Percentiles rank a stretch among this genome's conserved stretches.
These are phyloP conservation scores for Caenorhabditis inopinata DNA, from an alignment of 1,140 invertebrate species.

Conservation along the genomic window DNA sequence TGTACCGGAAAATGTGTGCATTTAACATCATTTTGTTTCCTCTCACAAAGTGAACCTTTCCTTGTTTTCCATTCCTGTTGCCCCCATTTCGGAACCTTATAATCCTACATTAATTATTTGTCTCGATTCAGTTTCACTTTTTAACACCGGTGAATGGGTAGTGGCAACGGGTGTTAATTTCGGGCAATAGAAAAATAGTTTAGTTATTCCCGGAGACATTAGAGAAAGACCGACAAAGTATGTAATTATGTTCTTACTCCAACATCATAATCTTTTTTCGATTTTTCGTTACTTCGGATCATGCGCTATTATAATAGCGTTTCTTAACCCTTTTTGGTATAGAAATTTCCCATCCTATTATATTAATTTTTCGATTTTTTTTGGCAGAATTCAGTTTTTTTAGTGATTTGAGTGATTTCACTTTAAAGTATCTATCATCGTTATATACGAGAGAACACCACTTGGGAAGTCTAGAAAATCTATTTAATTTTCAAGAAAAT, in stretches of 20 bases:
- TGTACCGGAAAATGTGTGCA: slow-evolving; percentile 26
- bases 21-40: neutral
- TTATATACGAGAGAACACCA: too few species aligned
- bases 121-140: neutral
- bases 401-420: too few species aligned
- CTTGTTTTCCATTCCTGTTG: neutral
- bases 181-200: slow-evolving; percentile 24
- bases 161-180: slow-evolving; percentile 22
- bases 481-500: too few species aligned
- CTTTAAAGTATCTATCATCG: too few species aligned
- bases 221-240: slow-evolving; percentile 29
- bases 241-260: neutral
- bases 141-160: neutral
- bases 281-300: too few species aligned
- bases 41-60: neutral
- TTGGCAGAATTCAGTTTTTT: too few species aligned
- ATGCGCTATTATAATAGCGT: too few species aligned
- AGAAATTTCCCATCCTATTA: too few species aligned
- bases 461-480: too few species aligned
- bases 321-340: too few species aligned
- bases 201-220: neutral
- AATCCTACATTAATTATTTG: slow-evolving; percentile 1
- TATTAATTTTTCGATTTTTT: too few species aligned
- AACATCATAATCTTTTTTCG: neutral
- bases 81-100: neutral